Conservation (phyloP, 2,113 vertebrate species). For the Scomber colias region DNA sequence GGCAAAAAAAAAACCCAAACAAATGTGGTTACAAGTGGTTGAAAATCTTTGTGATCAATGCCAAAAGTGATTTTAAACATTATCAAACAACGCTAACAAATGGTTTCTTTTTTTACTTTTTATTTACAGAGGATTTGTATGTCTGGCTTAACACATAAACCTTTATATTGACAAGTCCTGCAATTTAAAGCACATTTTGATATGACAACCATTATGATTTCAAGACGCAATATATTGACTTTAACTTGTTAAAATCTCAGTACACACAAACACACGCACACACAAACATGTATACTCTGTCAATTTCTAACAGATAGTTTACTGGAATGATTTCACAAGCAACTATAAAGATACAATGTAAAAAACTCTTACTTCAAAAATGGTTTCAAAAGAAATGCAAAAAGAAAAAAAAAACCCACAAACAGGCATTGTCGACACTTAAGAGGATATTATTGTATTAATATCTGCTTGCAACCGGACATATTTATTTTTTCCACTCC, state of each 20-base stretch:
- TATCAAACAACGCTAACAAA: conserved; percentile 33
- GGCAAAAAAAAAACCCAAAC: background rate
- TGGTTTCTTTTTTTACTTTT: conserved; percentile 73
- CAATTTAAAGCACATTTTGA: conserved; percentile 86
- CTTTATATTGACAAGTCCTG: conserved; percentile 85
- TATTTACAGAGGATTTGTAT: conserved; percentile 88
- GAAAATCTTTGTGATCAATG: background rate
- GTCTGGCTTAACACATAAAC: conserved; percentile 85
- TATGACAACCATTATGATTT: conserved; percentile 86
- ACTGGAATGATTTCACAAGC: conserved; percentile 88
- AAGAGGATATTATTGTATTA: conserved; percentile 83
- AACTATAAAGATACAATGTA: conserved; percentile 89
- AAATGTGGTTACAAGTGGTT: conserved; percentile 6
- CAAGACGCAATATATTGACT: conserved; percentile 86
- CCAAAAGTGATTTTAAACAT: conserved; percentile 21
- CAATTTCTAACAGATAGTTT: conserved; percentile 82
- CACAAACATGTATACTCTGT: conserved; percentile 84
- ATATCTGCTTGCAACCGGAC: conserved; percentile 82
- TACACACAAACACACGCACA: conserved; percentile 79
- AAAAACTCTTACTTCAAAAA: conserved; percentile 86
- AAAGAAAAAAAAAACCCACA: conserved; percentile 78
- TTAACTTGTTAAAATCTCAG: conserved; percentile 82
- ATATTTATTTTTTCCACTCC: conserved; percentile 77
- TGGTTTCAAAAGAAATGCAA: conserved; percentile 78
- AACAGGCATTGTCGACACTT: conserved; percentile 87